phyloP scores from a whole-genome alignment of 2,888 invertebrate species.

The Agriopis aurantiaria region DNA sequence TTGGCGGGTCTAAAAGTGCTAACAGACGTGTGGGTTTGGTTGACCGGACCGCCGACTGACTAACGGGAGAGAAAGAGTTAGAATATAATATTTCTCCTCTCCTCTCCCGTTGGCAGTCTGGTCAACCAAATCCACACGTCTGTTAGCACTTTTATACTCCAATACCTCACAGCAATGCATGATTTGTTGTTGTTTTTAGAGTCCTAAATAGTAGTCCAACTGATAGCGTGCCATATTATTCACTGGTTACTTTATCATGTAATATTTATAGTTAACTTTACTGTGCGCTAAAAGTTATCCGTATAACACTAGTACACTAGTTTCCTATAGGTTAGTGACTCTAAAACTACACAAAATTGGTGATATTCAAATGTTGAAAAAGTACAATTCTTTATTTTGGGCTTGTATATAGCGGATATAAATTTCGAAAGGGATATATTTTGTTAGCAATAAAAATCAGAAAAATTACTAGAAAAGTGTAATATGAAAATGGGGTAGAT shows the following conservation, averaged over 20 bases:
- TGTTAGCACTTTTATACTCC: too few species aligned
- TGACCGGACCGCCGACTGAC: too few species aligned
- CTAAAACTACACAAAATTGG: conserved; percentile 51
- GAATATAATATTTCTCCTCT: too few species aligned
- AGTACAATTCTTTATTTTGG: conserved; percentile 31
- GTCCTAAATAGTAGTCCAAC: not conserved
- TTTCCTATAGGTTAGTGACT: conserved; percentile 49
- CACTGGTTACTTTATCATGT: conserved; percentile 2
- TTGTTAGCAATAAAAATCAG: conserved; percentile 35
- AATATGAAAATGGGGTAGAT: conserved; percentile 4
- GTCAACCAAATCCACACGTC: too few species aligned
- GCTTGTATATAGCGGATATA: conserved; percentile 42
- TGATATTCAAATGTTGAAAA: conserved; percentile 41
- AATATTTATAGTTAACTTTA: conserved; percentile 46
- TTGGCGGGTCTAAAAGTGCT: too few species aligned
- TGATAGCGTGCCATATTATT: conserved; percentile 1
- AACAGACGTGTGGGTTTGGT: too few species aligned
- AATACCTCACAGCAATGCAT: too few species aligned
- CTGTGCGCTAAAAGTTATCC: conserved; percentile 62
- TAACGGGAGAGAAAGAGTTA: too few species aligned
- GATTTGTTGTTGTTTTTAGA: not conserved
- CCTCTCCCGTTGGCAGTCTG: too few species aligned
- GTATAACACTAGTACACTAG: conserved; percentile 52
- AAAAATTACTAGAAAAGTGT: conserved; percentile 43
- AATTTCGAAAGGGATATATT: conserved; percentile 34